A percentile compares a stretch with the other conserved stretches of the same genome.
Conservation (phyloP, 2,113 vertebrate species). For the Cettia cetti region DNA sequence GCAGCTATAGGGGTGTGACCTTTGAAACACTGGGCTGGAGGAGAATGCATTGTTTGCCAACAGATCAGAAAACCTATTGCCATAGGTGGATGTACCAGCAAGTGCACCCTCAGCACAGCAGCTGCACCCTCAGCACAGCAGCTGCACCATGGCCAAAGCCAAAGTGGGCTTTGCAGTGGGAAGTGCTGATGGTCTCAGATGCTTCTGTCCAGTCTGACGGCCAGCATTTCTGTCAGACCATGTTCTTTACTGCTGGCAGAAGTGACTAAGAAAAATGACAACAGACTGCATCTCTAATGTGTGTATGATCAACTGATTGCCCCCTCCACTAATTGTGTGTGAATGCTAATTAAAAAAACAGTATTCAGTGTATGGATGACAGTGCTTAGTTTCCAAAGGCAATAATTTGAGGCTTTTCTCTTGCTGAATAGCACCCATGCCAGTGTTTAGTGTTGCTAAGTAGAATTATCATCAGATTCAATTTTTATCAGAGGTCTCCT, state of each 20-base stretch:
- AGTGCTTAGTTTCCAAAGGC: slow-evolving; percentile 33
- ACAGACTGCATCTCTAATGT: neutral
- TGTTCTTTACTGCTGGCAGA: neutral
- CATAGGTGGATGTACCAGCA: neutral
- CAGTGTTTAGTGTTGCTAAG: slow-evolving; percentile 1
- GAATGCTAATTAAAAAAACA: slow-evolving; percentile 23
- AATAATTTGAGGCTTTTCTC: slow-evolving; percentile 24
- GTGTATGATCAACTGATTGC: slow-evolving; percentile 15
- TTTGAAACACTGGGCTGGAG: neutral
- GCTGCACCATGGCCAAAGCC: rapidly evolving
- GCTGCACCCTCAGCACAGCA: neutral
- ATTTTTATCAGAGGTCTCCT: neutral
- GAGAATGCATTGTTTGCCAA: neutral
- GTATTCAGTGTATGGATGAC: neutral
- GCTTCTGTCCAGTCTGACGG: neutral
- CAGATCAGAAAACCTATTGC: neutral
- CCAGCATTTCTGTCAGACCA: neutral
- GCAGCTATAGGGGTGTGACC: neutral
- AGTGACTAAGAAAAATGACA: neutral
- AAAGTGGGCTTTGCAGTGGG: neutral
- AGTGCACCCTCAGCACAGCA: neutral
- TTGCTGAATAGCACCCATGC: slow-evolving; percentile 1
- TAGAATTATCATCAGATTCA: neutral
- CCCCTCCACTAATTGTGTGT: neutral
- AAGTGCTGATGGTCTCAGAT: neutral